These are phyloP conservation scores for Eublepharis macularius DNA, from an alignment of 2,113 vertebrate genomes.

Conservation along the genomic window DNA sequence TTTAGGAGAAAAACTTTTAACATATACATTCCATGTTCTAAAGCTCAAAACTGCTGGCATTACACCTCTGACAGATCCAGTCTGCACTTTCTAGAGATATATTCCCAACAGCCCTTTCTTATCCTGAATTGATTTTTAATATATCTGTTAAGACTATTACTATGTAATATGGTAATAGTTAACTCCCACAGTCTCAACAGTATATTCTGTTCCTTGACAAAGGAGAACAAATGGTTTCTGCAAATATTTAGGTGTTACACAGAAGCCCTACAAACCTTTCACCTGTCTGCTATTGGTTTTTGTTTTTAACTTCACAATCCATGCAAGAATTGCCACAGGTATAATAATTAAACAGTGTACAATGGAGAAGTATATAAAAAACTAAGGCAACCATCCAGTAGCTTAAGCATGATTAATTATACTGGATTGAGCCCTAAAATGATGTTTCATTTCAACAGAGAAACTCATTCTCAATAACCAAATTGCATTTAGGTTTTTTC, in stretches of 20 bases:
- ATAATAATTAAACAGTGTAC: not conserved
- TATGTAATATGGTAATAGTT: too few relatives aligned
- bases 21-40: not conserved
- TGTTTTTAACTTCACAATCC: not conserved
- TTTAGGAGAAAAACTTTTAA: not conserved
- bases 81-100: not conserved
- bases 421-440: not conserved
- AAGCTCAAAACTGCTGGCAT: not conserved
- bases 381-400: not conserved
- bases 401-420: not conserved
- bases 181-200: not conserved
- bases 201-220: not conserved
- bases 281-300: not conserved
- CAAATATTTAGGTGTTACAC: not conserved
- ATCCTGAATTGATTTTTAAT: not conserved
- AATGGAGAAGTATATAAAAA: not conserved
- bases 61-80: not conserved
- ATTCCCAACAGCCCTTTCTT: not conserved
- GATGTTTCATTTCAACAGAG: not conserved
- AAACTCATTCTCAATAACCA: conserved; percentile 2
- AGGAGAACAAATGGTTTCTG: not conserved
- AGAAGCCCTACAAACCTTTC: not conserved
- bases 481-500: too few relatives aligned
- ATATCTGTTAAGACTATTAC: not conserved
- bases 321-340: not conserved